Evolutionary conservation across 2,888 invertebrate species (phyloP).

Genomic region (Lepetodrilus schrolli): DNA sequence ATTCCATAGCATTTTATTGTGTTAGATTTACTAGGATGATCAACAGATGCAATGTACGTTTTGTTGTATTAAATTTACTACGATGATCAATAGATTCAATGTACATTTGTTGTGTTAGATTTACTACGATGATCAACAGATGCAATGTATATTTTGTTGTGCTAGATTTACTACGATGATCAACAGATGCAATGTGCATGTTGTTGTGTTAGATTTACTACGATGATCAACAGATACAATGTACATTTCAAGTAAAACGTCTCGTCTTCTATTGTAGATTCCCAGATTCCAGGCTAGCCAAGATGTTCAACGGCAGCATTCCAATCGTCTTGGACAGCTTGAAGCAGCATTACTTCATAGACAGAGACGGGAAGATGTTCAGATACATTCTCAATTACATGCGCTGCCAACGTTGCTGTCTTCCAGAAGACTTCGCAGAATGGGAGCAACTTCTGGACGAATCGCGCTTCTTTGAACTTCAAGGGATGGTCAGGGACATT

Average conservation of each 20-base stretch:
- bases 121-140: too few species aligned
- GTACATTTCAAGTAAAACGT: too few species aligned
- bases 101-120: too few species aligned
- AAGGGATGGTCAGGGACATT: constrained; percentile 75
- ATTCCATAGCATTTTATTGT: too few species aligned
- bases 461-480: constrained; percentile 91
- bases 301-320: constrained; percentile 94
- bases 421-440: constrained; percentile 91
- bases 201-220: background rate
- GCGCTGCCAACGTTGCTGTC: constrained; percentile 89
- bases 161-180: background rate
- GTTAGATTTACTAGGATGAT: too few species aligned
- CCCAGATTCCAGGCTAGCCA: constrained; percentile 92
- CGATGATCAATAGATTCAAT: too few species aligned
- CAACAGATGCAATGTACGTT: too few species aligned
- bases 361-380: constrained; percentile 98
- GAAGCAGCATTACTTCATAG: constrained; percentile 99
- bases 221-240: too few species aligned
- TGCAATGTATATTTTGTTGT: too few species aligned
- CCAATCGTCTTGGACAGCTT: constrained; percentile 96
- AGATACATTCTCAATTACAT: constrained; percentile 97
- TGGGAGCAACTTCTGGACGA: constrained; percentile 91
- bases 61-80: too few species aligned
- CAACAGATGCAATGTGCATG: too few species aligned
- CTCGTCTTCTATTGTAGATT: constrained; percentile 80